These are phyloP conservation scores for Eupeodes latifasciatus DNA, from an alignment of 2,888 invertebrate species.

Conservation along the genomic window DNA sequence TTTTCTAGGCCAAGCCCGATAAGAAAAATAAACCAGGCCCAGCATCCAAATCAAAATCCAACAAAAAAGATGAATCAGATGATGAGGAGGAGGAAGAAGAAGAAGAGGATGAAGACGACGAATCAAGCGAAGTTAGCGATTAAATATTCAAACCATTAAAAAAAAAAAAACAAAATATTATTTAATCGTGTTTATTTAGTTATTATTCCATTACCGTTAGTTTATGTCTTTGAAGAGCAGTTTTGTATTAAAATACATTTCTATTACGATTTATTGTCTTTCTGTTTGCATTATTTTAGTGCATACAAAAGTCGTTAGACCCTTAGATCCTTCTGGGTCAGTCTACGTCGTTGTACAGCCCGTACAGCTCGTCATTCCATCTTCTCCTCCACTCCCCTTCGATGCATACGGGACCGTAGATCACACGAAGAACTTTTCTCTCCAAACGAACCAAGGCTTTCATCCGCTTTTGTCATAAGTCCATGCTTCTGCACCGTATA, in stretches of 20 bases:
- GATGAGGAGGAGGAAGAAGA: constrained; percentile 81
- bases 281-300: too few species aligned
- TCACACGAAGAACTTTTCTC: too few species aligned
- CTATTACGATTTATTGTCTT: background rate
- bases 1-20: background rate
- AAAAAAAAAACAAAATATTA: background rate
- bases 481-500: too few species aligned
- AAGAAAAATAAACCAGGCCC: background rate
- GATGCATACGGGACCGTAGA: too few species aligned
- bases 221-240: constrained; percentile 29
- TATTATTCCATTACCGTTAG: constrained; percentile 55
- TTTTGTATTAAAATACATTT: constrained; percentile 17
- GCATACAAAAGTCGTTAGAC: too few species aligned
- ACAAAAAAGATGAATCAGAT: constrained; percentile 77
- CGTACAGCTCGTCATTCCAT: too few species aligned
- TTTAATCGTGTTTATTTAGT: constrained; percentile 39
- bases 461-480: too few species aligned
- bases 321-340: too few species aligned
- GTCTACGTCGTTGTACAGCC: too few species aligned
- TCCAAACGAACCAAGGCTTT: too few species aligned
- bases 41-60: constrained; percentile 3
- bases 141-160: constrained; percentile 77
- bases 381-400: too few species aligned
- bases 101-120: constrained; percentile 81
- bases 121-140: constrained; percentile 81